Evolutionary conservation across 2,797 vertebrate genomes (phyloP), one percentile per base, ranked within the genome.

Genomic region (Gymnothorax reevesii): DNA sequence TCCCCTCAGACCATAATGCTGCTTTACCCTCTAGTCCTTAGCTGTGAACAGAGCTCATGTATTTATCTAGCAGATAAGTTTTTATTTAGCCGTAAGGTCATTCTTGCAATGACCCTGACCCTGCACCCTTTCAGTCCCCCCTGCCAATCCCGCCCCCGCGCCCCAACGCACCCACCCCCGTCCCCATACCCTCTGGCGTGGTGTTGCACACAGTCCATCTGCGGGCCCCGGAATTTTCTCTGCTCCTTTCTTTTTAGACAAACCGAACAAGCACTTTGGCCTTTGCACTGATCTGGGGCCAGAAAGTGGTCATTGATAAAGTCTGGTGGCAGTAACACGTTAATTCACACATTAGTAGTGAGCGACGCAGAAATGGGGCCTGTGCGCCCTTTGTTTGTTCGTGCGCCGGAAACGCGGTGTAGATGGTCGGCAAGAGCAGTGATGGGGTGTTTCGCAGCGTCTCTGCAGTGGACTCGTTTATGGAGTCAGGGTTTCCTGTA

Each of bases 351-450:
- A 87, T 88, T 89, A 90, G 86, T 90, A 88, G 89, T 85, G 82
- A 83, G 86, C 82, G 86, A 85, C 86, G 88, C 90, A 91, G 89
- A 89, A 90, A 88, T 88, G 87, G 87, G 52, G 86, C 88, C 89
- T 90, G 88, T 91, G 59, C 87, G 77, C n/a, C 55, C 75, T 27
- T 83, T 85, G 64, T 86, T 87, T 27, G 52, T 75, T 88, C 60
- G 84, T 57, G 22, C 57, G 80, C 79, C 27, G 22, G 60, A 82
- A 60, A 82, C 62, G 59, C 9, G 8, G 60, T 60, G 52, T 20
- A 79, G 82, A 86, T 85, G 84, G 22, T 62, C 42, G 25, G 71
- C 27, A 57, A 22, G 20, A 55, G 17, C 60, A 71, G 27, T 27
- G 66, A 25, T 52, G 66, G 60, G 25, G 52, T 17, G 77, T 66